Conservation (phyloP, 2,888 invertebrate species). For the Minunthozetes semirufus region DNA sequence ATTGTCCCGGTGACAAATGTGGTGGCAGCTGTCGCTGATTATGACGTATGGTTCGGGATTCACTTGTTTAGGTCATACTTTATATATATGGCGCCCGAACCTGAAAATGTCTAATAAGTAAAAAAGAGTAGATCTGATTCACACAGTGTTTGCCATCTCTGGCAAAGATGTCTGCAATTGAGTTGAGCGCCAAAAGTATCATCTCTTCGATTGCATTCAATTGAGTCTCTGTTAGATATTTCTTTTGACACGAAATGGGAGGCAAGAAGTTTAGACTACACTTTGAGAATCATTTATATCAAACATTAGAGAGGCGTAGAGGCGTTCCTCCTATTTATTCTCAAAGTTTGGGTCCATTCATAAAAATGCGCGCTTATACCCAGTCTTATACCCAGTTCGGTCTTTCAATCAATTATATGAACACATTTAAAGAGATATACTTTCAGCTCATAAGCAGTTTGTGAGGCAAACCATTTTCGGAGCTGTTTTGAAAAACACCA, state of each 20-base stretch:
- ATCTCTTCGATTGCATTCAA: constrained; percentile 3
- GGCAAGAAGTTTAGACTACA: constrained; percentile 25
- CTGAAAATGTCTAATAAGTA: neutral
- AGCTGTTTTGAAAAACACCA: constrained; percentile 15
- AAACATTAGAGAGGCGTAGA: constrained; percentile 20
- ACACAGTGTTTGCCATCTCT: neutral
- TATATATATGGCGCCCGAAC: constrained; percentile 12
- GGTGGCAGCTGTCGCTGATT: constrained; percentile 17
- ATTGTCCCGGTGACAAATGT: constrained; percentile 26
- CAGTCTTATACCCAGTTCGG: neutral
- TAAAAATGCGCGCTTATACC: constrained; percentile 5
- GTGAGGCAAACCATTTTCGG: neutral
- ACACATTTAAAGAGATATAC: constrained; percentile 24
- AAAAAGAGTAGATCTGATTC: neutral
- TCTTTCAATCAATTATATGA: constrained; percentile 11
- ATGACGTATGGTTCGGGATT: constrained; percentile 21
- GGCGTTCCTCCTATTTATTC: constrained; percentile 21
- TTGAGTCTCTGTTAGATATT: constrained; percentile 23
- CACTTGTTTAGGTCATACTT: constrained; percentile 17
- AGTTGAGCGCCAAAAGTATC: constrained; percentile 19
- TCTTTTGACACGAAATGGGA: constrained; percentile 25
- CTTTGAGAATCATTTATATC: constrained; percentile 23
- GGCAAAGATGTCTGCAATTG: neutral
- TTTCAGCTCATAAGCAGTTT: constrained; percentile 16
- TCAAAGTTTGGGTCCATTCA: constrained; percentile 6